Percentiles rank a stretch among this genome's conserved stretches.
Evolutionary conservation across 2,113 vertebrate species (phyloP).

Genomic region (Trogon surrucura): DNA sequence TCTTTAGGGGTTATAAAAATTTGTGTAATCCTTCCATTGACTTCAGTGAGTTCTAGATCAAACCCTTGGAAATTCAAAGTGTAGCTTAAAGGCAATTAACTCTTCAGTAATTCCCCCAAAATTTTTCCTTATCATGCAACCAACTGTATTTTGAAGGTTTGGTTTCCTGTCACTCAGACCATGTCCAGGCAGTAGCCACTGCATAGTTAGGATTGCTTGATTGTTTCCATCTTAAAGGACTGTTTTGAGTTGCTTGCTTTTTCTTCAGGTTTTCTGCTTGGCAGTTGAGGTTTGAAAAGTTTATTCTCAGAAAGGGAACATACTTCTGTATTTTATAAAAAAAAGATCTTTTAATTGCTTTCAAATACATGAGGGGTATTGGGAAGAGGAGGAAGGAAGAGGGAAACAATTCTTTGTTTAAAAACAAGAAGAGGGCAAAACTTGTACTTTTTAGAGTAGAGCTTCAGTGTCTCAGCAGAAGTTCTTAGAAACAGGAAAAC

Average conservation of each 20-base stretch:
- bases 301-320: not conserved
- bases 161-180: not conserved
- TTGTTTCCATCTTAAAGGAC: not conserved
- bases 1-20: not conserved
- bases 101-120: not conserved
- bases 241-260: not conserved
- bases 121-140: not conserved
- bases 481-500: constrained; percentile 1
- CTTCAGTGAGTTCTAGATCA: not conserved
- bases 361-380: not conserved
- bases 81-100: not conserved
- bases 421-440: not conserved
- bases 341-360: not conserved
- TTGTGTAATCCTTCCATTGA: not conserved
- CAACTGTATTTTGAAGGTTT: not conserved
- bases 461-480: not conserved
- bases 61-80: not conserved
- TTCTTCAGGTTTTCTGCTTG: not conserved
- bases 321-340: not conserved
- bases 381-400: not conserved
- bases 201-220: not conserved
- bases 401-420: not conserved
- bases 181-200: not conserved
- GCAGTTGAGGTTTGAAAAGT: not conserved
- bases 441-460: not conserved